Evolutionary conservation across 1,140 invertebrate species (phyloP).

Genomic region (Drosophila mauritiana): DNA sequence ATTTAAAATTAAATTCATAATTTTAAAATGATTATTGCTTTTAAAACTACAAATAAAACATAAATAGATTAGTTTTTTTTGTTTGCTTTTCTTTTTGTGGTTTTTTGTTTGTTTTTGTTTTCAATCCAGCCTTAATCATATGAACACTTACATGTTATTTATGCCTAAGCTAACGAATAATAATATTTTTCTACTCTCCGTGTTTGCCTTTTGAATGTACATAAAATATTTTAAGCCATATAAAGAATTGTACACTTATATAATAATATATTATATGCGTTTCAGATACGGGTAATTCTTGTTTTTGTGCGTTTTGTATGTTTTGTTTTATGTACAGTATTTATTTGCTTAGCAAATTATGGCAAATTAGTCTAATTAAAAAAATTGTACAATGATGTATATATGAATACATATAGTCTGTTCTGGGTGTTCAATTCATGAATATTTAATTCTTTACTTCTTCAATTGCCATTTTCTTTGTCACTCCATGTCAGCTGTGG

Average conservation of each 20-base stretch:
- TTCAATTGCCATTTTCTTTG: slow-evolving; percentile 47
- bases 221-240: slow-evolving; percentile 35
- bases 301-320: slow-evolving; percentile 26
- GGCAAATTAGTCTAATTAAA: slow-evolving; percentile 76
- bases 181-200: slow-evolving; percentile 53
- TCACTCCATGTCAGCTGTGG: slow-evolving; percentile 48
- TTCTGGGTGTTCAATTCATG: slow-evolving; percentile 27
- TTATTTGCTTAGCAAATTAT: slow-evolving; percentile 83
- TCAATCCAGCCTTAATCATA: slow-evolving; percentile 61
- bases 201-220: slow-evolving; percentile 52
- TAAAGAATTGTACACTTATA: slow-evolving; percentile 60
- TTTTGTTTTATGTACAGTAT: slow-evolving; percentile 47
- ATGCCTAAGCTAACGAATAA: slow-evolving; percentile 36
- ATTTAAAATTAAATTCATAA: slow-evolving; percentile 70
- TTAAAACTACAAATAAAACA: slow-evolving; percentile 70
- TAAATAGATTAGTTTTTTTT: slow-evolving; percentile 57
- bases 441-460: slow-evolving; percentile 20
- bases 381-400: slow-evolving; percentile 39
- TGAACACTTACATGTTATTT: slow-evolving; percentile 67
- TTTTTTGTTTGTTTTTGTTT: slow-evolving; percentile 57
- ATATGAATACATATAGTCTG: slow-evolving; percentile 22
- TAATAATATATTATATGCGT: slow-evolving; percentile 75
- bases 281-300: slow-evolving; percentile 35
- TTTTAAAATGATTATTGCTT: slow-evolving; percentile 73
- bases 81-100: slow-evolving; percentile 40